Base-by-base conservation (phyloP, 64 coral and sea anemone genomes). In the Pocillopora verrucosa region DNA sequence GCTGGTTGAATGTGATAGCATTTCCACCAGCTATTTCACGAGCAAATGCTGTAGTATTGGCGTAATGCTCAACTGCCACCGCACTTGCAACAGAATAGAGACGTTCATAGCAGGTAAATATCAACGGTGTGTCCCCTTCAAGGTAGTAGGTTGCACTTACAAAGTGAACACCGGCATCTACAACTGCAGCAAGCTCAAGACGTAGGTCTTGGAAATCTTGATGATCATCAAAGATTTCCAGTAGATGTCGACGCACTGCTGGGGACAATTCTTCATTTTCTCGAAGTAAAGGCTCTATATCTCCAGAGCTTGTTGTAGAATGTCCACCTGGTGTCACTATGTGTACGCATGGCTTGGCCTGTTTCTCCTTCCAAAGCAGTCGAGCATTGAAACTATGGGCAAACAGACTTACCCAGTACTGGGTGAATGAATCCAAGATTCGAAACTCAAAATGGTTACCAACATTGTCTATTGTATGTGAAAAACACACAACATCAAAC, bases 31-130 rank as follows among this genome's bases (percentile, higher is more conserved):
- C 87, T 56, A 90, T 90, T 90, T 90, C 60, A 83, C 13, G 84
- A 92, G 91, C 91, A 87, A 87, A 22, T 86, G 91, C 91, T 88
- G 83, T 86, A 87, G 75, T 93, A 87, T 93, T 89, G 63, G 79
- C 72, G 86, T 93, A 88, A 93, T 88, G 91, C 41, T 76, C 83
- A 77, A 92, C 64, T 60, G 59, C 90, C 76, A 92, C 82, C 64
- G 80, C 90, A 62, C 60, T 12, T 60, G 80, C 26, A 62, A 77
- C 73, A 77, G 87, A 57, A 75, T 51, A 77, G 11, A 88, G 58
- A 64, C 56, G 24, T 22, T 77, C 14, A 2, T 76, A 88, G 72
- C 87, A 88, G 60, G 87, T 26, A 77, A 88, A 88, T 73, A 88
- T 88, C 22, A 88, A 63, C 26, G 58, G 51, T 36, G 25, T 74